Conservation (phyloP, 1,140 invertebrate species). For the Parasteatoda tepidariorum region DNA sequence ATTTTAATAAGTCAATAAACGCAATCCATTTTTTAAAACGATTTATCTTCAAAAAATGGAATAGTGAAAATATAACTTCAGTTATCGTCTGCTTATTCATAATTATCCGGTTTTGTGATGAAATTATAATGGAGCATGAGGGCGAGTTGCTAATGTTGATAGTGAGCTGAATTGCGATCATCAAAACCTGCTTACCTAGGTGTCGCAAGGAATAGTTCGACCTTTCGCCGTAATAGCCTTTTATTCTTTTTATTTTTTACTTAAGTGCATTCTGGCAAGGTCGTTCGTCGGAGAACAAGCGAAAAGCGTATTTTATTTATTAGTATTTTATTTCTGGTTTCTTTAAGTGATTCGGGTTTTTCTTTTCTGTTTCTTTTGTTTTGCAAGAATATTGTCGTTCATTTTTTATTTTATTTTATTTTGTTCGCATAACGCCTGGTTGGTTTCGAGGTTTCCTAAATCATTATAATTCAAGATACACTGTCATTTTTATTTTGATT, state of each 20-base stretch:
- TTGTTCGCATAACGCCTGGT: neutral
- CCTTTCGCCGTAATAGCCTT: conserved; percentile 13
- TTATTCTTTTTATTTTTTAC: neutral
- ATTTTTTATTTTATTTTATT: neutral
- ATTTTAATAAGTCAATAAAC: no score
- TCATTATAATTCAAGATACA: neutral
- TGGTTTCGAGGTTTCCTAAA: neutral
- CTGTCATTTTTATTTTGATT: neutral
- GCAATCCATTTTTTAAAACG: no score
- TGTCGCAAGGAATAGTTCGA: neutral
- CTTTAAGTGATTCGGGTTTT: neutral
- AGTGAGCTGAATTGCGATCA: neutral
- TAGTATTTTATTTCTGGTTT: neutral
- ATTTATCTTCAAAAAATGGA: no score
- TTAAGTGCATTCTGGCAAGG: neutral
- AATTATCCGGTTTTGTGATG: neutral
- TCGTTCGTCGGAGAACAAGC: neutral
- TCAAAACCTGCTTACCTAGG: neutral
- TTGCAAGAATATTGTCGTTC: neutral
- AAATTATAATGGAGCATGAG: neutral
- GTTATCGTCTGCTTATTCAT: neutral
- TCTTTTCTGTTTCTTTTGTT: neutral
- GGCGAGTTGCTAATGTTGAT: neutral
- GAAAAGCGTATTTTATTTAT: neutral
- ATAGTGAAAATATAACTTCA: no score